phyloP scores from a whole-genome alignment of 2,797 vertebrate genomes.

The Protonibea diacanthus region DNA sequence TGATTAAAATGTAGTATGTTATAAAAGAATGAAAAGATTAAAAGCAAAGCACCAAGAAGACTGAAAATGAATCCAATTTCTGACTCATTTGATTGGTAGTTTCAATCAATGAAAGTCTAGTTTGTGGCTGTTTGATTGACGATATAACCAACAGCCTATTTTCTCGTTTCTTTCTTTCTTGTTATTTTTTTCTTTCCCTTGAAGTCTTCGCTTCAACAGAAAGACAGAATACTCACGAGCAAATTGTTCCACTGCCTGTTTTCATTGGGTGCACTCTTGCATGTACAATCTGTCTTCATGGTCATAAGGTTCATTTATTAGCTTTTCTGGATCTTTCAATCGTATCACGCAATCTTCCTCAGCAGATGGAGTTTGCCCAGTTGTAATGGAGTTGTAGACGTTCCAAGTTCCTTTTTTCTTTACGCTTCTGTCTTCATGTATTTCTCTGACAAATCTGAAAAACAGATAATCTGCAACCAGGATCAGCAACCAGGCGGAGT shows the following conservation, averaged over 20 bases:
- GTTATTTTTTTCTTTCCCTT: not conserved
- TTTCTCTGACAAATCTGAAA: not conserved
- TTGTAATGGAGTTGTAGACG: not conserved
- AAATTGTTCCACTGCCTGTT: not conserved
- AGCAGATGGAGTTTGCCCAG: not conserved
- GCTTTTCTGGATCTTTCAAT: not conserved
- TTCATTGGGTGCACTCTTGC: not conserved
- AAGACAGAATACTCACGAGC: not conserved
- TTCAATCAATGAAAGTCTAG: constrained; percentile 21
- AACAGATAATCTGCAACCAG: not conserved
- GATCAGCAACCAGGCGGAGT: not conserved
- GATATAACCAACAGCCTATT: not conserved
- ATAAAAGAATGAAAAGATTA: constrained; percentile 17
- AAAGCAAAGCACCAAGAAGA: constrained; percentile 6
- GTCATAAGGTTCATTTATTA: constrained; percentile 1
- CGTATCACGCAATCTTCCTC: not conserved
- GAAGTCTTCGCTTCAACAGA: not conserved
- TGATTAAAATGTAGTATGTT: not conserved
- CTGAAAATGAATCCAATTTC: constrained; percentile 6
- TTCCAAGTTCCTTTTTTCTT: not conserved
- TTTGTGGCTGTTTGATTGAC: not conserved
- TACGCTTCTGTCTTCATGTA: not conserved
- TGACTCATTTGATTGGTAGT: constrained; percentile 10
- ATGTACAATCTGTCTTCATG: constrained; percentile 18
- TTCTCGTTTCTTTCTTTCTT: constrained; percentile 12